A percentile compares a stretch with the other conserved stretches of the same genome.
Conservation (phyloP, 1,140 invertebrate species). For the Drosophila sp. region DNA sequence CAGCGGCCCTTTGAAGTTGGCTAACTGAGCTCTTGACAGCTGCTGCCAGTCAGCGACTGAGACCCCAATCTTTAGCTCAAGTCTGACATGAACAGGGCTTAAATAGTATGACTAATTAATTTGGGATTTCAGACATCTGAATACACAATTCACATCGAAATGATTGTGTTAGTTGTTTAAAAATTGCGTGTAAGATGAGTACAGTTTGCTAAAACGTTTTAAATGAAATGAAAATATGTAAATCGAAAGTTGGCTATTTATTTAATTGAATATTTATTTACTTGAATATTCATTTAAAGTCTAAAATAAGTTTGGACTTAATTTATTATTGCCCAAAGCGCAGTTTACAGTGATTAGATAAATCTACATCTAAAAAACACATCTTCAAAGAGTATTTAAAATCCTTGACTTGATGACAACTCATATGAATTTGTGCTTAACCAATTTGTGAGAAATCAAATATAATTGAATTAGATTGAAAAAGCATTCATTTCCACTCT, state of each 20-base stretch:
- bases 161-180: background rate
- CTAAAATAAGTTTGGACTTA: no score
- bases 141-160: constrained; percentile 1
- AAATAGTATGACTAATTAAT: constrained; percentile 41
- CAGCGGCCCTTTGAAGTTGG: constrained; percentile 52
- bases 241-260: no score
- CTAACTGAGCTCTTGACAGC: constrained; percentile 35
- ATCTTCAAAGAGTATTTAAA: background rate
- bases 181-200: background rate
- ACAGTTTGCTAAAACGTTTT: background rate
- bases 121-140: constrained; percentile 32
- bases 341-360: background rate
- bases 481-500: constrained; percentile 48
- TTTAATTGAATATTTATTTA: no score
- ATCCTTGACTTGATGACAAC: background rate
- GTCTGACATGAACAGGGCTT: constrained; percentile 31
- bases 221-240: no score
- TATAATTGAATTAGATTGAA: constrained; percentile 67
- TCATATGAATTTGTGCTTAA: background rate
- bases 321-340: no score
- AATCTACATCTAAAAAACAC: background rate
- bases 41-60: constrained; percentile 25
- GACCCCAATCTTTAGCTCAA: constrained; percentile 18
- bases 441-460: constrained; percentile 51
- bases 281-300: no score